Base-by-base conservation (phyloP, 2,113 vertebrate species). In the Lepus timidus region DNA sequence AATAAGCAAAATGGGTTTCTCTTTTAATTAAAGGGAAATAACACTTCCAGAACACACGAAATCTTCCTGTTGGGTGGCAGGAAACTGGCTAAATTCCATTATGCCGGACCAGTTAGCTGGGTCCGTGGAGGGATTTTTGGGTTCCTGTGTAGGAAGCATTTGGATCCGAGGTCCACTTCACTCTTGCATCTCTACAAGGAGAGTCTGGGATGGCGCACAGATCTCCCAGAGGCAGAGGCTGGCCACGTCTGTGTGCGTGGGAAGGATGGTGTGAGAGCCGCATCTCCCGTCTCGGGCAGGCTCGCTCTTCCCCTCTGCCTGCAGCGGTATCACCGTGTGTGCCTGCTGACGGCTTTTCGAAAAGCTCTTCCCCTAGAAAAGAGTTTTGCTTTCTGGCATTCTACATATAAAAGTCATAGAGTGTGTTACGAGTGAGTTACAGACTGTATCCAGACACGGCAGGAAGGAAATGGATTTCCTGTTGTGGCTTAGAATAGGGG, bases 191-290 rank as follows among this genome's bases (percentile, higher is more conserved):
- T 64, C 71, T 25, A 6, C 10, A 36, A 91, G 55, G 51, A 33
- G 74, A 61, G 11, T 12, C 12, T 19, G 11, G 4, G 27, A 3
- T 13, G 44, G 71, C 51, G 27, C 58, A 61, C 10, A 91, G 55
- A 39, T 0, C 31, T 10, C 19, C 65, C 25, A 1, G 13, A 5
- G 20, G 25, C 20, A 12, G 0, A 68, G 25, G 19, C 12, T 2
- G 0, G 17, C 11, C 55, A 3, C 11, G 9, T 23, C 29, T 1
- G 7, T 6, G 0, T 1, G 1, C 4, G 7, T 0, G 6, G 64
- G 16, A 27, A 49, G 6, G 22, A 2, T 0, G 16, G 52, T 19
- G 1, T 79, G 19, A 33, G 13, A 73, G 25, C 76, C 27, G 1
- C 17, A 13, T 13, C 39, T 29, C 67, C 23, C 20, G 3, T 14